Percentiles rank a stretch among this genome's conserved stretches.
These are phyloP conservation scores for Penaeus indicus DNA, from an alignment of 1,140 invertebrate genomes.

Conservation along the genomic window DNA sequence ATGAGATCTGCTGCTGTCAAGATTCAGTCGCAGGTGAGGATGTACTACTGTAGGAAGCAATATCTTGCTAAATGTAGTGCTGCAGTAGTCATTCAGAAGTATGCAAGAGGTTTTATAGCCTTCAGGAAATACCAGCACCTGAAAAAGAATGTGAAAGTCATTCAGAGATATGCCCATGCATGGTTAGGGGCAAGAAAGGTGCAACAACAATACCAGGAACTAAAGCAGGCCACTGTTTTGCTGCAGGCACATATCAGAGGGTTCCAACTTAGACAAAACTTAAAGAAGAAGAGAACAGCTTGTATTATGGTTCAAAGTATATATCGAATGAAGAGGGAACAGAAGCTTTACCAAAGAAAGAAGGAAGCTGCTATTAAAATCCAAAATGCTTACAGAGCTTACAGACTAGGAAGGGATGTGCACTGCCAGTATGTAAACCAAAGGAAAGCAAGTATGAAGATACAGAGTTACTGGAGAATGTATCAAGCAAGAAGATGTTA, in stretches of 20 bases:
- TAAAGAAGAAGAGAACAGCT: neutral
- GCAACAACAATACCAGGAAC: conserved; percentile 5
- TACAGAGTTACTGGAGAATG: conserved; percentile 41
- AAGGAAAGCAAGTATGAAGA: conserved; percentile 38
- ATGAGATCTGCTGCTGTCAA: conserved; percentile 31
- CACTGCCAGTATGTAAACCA: neutral
- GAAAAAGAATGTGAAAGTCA: conserved; percentile 4
- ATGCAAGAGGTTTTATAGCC: conserved; percentile 25
- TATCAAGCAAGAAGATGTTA: conserved; percentile 17
- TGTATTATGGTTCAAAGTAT: conserved; percentile 28
- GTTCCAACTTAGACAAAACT: too few species aligned
- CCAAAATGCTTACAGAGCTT: conserved; percentile 38
- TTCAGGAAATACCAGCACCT: conserved; percentile 28
- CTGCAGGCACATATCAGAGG: too few species aligned
- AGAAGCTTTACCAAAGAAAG: conserved; percentile 36
- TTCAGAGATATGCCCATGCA: conserved; percentile 41
- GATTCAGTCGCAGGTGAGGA: conserved; percentile 32
- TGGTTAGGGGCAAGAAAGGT: conserved; percentile 12
- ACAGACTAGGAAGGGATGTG: neutral
- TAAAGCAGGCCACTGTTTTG: neutral
- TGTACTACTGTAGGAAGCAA: neutral
- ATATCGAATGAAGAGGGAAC: conserved; percentile 38
- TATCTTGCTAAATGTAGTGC: conserved; percentile 19
- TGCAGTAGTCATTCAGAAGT: conserved; percentile 40
- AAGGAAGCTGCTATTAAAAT: conserved; percentile 39